These are phyloP conservation scores for Taxidea taxus DNA, from an alignment of 2,113 vertebrate species.

Conservation along the genomic window DNA sequence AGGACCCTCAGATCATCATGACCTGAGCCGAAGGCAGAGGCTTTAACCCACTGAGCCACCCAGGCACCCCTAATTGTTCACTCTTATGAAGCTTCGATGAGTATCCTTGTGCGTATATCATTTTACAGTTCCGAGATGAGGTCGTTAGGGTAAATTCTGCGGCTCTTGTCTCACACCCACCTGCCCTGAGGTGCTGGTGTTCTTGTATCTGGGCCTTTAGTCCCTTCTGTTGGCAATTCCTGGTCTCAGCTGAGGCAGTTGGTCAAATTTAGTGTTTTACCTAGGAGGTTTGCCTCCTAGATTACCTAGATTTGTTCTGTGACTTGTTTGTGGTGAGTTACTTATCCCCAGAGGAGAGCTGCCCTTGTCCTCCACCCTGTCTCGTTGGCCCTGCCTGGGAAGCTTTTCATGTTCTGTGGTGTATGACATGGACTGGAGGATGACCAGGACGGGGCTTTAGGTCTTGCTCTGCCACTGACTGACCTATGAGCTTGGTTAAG, in stretches of 20 bases:
- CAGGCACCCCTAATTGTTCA: not conserved
- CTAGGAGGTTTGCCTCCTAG: not conserved
- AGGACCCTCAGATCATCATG: no score
- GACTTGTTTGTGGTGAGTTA: not conserved
- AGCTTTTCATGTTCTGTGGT: not conserved
- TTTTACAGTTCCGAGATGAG: not conserved
- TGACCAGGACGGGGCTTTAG: not conserved
- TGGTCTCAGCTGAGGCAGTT: not conserved
- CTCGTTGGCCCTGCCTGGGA: accelerated
- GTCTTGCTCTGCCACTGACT: not conserved
- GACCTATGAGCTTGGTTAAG: not conserved
- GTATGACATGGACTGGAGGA: accelerated
- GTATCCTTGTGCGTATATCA: not conserved
- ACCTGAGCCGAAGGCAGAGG: no score
- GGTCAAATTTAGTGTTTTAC: not conserved
- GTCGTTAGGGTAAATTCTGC: not conserved
- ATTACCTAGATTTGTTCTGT: not conserved
- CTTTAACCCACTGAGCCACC: no score
- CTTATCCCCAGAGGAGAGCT: not conserved
- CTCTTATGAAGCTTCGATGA: not conserved
- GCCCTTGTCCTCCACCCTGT: accelerated
- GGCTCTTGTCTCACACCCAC: not conserved
- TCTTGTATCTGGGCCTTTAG: not conserved
- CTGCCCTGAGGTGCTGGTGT: not conserved
- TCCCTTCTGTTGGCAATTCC: not conserved